Conservation (phyloP, 2,113 vertebrate species). For the Perca schrenkii region DNA sequence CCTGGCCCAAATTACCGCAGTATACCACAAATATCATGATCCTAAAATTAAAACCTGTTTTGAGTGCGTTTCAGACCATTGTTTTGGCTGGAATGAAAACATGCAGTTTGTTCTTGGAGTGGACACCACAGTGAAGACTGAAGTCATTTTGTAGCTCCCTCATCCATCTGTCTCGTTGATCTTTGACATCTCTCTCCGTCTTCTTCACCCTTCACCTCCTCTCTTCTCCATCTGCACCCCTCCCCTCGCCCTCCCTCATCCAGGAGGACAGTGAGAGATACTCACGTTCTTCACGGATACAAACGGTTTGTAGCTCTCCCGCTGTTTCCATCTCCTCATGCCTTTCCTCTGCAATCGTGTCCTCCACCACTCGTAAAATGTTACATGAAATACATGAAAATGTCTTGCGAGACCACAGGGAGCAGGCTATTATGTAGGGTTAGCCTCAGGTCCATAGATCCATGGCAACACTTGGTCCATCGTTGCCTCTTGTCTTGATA, state of each 20-base stretch:
- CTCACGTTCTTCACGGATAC: conserved; percentile 88
- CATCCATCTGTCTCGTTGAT: conserved; percentile 38
- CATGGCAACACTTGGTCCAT: no score
- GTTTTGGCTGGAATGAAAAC: not conserved
- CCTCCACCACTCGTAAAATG: not conserved
- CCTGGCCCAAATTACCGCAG: not conserved
- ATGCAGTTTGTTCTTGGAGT: not conserved
- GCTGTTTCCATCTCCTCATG: conserved; percentile 40
- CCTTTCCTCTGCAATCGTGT: conserved; percentile 12
- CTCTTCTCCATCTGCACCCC: conserved; percentile 38
- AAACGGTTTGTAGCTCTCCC: conserved; percentile 88
- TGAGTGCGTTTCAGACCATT: not conserved
- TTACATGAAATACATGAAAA: not conserved
- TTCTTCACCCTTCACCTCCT: conserved; percentile 3
- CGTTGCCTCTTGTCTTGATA: no score
- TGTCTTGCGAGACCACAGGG: not conserved
- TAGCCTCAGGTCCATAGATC: not conserved
- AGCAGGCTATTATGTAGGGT: not conserved
- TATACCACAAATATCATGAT: not conserved
- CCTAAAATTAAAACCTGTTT: not conserved
- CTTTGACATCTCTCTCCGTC: conserved; percentile 55
- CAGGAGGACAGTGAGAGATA: conserved; percentile 98
- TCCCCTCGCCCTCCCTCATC: conserved; percentile 51
- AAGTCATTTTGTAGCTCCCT: not conserved
- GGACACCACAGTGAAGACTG: not conserved